Evolutionary conservation across 2,113 vertebrate genomes (phyloP).

Genomic region (Sciurus niger): DNA sequence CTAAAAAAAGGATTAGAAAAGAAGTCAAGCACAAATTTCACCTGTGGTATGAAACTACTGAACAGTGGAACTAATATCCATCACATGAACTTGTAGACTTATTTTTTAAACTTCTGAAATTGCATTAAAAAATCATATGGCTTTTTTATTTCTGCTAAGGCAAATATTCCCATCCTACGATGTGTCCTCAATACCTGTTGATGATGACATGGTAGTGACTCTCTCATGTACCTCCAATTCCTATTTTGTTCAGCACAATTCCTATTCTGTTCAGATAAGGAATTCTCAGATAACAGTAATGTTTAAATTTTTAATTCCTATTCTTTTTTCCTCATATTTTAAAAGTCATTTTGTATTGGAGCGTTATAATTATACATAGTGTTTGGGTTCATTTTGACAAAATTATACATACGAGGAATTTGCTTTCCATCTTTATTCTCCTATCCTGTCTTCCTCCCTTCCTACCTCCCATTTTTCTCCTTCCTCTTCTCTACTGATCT

Average conservation of each 20-base stretch:
- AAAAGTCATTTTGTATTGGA: no score
- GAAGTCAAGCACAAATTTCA: not conserved
- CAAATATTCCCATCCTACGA: not conserved
- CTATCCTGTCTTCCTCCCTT: no score
- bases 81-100: not conserved
- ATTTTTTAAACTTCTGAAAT: constrained; percentile 1
- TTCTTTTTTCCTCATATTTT: no score
- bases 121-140: not conserved
- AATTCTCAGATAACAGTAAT: no score
- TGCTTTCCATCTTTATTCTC: no score
- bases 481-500: no score
- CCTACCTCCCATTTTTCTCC: no score
- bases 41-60: not conserved
- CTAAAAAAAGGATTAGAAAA: not conserved
- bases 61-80: not conserved
- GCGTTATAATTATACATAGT: no score
- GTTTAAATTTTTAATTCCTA: no score
- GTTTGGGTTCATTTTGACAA: no score
- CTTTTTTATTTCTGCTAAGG: not conserved
- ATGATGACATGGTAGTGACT: not conserved
- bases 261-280: no score
- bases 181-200: not conserved
- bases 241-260: not conserved
- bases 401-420: no score
- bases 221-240: not conserved